Conservation (phyloP, 2,888 invertebrate genomes). For the Chrysotoxum bicinctum region DNA sequence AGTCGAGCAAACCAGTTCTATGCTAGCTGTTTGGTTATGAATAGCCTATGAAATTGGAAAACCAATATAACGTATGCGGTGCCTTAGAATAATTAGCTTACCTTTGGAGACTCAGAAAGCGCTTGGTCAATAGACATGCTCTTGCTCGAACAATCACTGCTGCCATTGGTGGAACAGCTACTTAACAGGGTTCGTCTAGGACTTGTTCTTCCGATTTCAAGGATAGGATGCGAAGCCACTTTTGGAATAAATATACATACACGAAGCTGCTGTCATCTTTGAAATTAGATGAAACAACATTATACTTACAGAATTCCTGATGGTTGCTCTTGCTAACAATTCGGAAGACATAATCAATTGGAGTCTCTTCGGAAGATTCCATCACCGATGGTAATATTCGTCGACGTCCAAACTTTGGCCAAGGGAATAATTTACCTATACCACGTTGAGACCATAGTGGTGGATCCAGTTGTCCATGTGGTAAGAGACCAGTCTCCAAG, state of each 20-base stretch:
- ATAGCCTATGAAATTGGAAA: constrained; percentile 14
- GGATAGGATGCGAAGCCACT: constrained; percentile 86
- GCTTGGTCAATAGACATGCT: constrained; percentile 82
- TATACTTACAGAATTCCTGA: constrained; percentile 86
- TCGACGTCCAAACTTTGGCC: constrained; percentile 84
- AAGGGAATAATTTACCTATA: constrained; percentile 85
- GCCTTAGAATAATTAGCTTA: background rate
- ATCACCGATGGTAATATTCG: constrained; percentile 87
- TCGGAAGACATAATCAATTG: constrained; percentile 93
- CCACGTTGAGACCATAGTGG: constrained; percentile 96
- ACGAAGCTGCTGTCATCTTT: background rate
- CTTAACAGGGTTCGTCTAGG: constrained; percentile 82
- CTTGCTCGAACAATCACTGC: constrained; percentile 86
- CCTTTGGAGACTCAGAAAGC: constrained; percentile 76
- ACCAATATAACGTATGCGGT: background rate
- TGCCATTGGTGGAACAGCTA: constrained; percentile 86
- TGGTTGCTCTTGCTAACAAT: constrained; percentile 91
- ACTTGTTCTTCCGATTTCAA: constrained; percentile 83
- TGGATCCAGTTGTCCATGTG: constrained; percentile 95
- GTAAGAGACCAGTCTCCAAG: constrained; percentile 91
- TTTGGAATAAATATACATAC: constrained; percentile 14
- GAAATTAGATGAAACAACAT: background rate
- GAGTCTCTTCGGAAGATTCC: constrained; percentile 84
- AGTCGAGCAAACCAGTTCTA: constrained; percentile 93
- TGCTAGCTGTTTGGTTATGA: constrained; percentile 83